Evolutionary conservation across 2,888 invertebrate genomes (phyloP), one percentile per base, ranked within the genome.

Genomic region (Invenusta paracnida): DNA sequence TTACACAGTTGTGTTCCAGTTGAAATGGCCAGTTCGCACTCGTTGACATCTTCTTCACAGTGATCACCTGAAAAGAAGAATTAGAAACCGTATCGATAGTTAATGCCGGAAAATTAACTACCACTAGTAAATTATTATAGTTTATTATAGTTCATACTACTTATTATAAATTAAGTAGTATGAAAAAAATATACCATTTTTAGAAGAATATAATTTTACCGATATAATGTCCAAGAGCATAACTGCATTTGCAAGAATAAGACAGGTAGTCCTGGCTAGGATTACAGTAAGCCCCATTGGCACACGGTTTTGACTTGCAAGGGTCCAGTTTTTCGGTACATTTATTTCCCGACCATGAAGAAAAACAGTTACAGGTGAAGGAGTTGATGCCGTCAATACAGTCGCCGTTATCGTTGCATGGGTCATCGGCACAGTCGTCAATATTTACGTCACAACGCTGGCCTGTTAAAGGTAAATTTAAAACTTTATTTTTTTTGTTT

Each of bases 381-480:
- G 96, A 96, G 92, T 96, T 96, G 0, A 96, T 96, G 86, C 95
- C 92, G 91, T 97, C 97, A 81, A 95, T 94, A 91, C 97, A 97
- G 73, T 94, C 94, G 30, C 95, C 97, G 5, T 95, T 94, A 89
- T 97, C 97, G 91, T 95, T 96, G 90, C 97, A 97, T 30, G 96
- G 28, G 1, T 48, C 73, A 13, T 94, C 93, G 88, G 93, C 93
- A 90, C 95, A 95, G 88, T 94, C 93, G 89, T 94, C 94, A 87
- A 93, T 93, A 85, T 93, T 93, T 29, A 93, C 93, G 89, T 95
- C 94, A 90, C 96, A 96, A 25, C 30, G 27, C 17, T n/a, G 29
- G 0, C 86, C 86, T 28, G 0, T 86, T 29, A 30, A 85, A 31
- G n/a, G n/a, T n/a, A n/a, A n/a, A n/a, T n/a, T n/a, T n/a, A n/a